Base-by-base conservation (phyloP, 2,888 invertebrate genomes). In the Andrena fulva region DNA sequence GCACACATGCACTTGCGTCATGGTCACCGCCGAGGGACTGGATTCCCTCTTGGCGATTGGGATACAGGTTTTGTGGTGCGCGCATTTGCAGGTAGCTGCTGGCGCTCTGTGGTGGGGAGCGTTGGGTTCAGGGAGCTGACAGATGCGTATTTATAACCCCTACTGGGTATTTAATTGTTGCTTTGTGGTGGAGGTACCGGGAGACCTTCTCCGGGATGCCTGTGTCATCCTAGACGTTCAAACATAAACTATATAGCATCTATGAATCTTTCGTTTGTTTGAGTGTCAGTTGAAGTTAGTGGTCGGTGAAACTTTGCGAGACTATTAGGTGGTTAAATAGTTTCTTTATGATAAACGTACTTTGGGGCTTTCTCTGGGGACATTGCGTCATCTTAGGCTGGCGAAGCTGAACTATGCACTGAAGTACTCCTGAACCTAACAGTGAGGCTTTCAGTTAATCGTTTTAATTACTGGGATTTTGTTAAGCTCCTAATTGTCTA, bases 1-100 rank as follows among this genome's bases (percentile, higher is more conserved):
- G 33, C 50, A 67, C 60, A 12, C 16, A 48, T 50, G 42, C 66
- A 63, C 10, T 63, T 63, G 62, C 33, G 27, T 56, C 56, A 27
- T 20, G 24, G 56, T 56, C 56, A 56, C 20, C 56, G 56, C 24
- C 24, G 56, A 27, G 7, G 52, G 24, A 20, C 10, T 24, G 27
- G 56, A 10, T n/a, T 24, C 24, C 3, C 56, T 1, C 24, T 56
- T 24, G 10, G 8, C 27, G 29, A 60, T 60, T 60, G 56, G 56
- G 56, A 24, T 56, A 27, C 10, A 24, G 56, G 56, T 20, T 60
- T 24, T 56, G 56, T 24, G 24, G 10, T 56, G 56, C 56, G 24
- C 10, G 56, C 10, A 24, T 56, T 24, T 24, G 20, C 24, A 56
- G 56, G 24, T 52, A 52, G 20, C 52, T 52, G 52, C 42, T 42